Conservation (phyloP, 1,140 invertebrate genomes). For the Nixonia krombeini region DNA sequence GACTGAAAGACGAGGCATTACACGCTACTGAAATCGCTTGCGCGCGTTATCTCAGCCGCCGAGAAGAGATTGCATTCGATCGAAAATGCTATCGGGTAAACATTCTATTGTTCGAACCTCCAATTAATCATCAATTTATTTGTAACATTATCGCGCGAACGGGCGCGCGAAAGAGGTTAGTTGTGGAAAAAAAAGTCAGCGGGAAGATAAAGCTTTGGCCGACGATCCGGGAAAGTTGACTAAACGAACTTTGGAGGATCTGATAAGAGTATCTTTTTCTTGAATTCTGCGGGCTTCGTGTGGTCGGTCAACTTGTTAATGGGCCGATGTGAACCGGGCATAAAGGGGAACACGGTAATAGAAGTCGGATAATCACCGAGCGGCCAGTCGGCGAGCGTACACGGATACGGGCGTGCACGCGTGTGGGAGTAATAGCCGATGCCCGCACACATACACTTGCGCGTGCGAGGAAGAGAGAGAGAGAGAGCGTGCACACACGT, state of each 20-base stretch:
- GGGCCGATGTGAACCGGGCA: constrained; percentile 22
- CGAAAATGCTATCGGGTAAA: no score
- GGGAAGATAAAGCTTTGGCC: no score
- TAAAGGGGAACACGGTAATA: constrained; percentile 26
- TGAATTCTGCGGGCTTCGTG: constrained; percentile 13
- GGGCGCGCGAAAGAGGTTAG: no score
- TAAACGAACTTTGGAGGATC: neutral
- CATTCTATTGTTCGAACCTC: no score
- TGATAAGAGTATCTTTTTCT: constrained; percentile 9
- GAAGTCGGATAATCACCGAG: constrained; percentile 36
- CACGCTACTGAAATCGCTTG: neutral
- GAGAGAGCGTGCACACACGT: constrained; percentile 2
- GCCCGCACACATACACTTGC: neutral
- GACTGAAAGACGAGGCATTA: neutral
- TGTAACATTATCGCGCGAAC: no score
- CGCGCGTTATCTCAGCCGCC: no score
- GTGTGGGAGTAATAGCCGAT: constrained; percentile 4
- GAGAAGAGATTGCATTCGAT: no score
- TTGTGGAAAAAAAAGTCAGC: no score
- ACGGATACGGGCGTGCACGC: neutral
- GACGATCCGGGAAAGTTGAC: no score
- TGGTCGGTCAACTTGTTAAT: constrained; percentile 33
- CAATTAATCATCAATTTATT: no score
- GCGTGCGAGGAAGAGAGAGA: neutral
- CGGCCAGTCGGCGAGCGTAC: constrained; percentile 15